Evolutionary conservation across 2,888 invertebrate species (phyloP), one percentile per base, ranked within the genome.

Genomic region (Ophioninae sp.): DNA sequence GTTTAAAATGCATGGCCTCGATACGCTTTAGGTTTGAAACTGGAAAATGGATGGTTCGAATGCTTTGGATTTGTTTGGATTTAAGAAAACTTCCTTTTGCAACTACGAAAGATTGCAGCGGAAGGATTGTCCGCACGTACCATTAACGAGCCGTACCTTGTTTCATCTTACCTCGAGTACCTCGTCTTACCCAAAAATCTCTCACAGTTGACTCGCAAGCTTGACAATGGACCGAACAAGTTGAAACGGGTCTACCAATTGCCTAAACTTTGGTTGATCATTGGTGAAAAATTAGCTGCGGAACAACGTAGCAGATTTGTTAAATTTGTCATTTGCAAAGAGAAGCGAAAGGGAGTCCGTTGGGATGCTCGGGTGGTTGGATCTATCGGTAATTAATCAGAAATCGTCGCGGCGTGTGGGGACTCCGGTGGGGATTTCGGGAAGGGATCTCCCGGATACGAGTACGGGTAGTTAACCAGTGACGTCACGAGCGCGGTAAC

Each of bases 321-420:
- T 56, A 22, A 56, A 58, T 68, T 69, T 56, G 64, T 23, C 17
- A 39, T 37, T 58, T 30, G 63, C 17, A 13, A 13, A 13, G 8
- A 6, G 17, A 8, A 51, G 23, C 6, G 22, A 10, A 56, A 58
- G 39, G 13, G 51, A 37, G n/a, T 58, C 17, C 2, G 44, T 6
- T 76, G 78, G 88, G 91, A 91, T 91, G 91, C 90, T 92, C 91
- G 93, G 92, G 91, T 92, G 92, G 90, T 90, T 89, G 30, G 51
- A 91, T 92, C 92, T 91, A 93, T 92, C 91, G 92, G 91, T 91
- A 92, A 93, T 93, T 93, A 93, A 92, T 93, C 92, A 93, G 92
- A 91, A 74, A 92, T 93, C 91, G 91, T 92, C 91, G 91, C 90
- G 89, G 89, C 89, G 37, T 56, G 17, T 6, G 9, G 30, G n/a